Evolutionary conservation across 1,140 invertebrate species (phyloP), one percentile per base, ranked within the genome.

Genomic region (Drosophila parvula): DNA sequence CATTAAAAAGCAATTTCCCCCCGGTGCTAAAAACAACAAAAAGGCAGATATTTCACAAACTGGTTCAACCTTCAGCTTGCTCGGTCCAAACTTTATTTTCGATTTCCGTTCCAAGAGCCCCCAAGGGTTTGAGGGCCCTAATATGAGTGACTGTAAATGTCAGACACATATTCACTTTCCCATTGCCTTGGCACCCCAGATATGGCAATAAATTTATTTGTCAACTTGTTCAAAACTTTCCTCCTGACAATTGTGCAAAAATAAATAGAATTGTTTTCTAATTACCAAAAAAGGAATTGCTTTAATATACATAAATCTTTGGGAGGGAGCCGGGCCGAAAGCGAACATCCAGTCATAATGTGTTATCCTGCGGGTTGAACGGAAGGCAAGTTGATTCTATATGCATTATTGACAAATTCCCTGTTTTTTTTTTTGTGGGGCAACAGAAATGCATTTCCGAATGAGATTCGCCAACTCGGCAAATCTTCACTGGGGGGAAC

Each of bases 1-100:
- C 62, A 77, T 77, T 77, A 77, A 77, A 77, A 77, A 77, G 74
- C 74, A 77, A 77, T 77, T 77, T 77, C 74, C 74, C 65, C 30
- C 48, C 48, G 28, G 62, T 51, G 48, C 74, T 53, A 34, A 76
- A 76, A 43, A 76, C 41, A 51, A 50, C 50, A 43, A 59, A 57
- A 41, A 43, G 59, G 30, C 22, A 32, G 53, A 59, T 36, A 71
- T 59, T 71, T n/a, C 36, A 43, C 53, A 67, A 59, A 68, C 74
- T 68, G 59, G 34, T 77, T 58, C 59, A 77, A 60, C 74, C 74
- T 77, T 77, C 74, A 60, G 63, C 22, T 40, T 32, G 48, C 64
- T 68, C 51, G 36, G 74, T 77, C 58, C 62, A 57, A 77, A 77
- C 74, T 77, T 77, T 77, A 77, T 77, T 77, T 68, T 77, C 74